Percentiles rank a stretch among this genome's conserved stretches.
phyloP scores from a whole-genome alignment of 2,888 invertebrate genomes.

The Cecidostiba fungosa region DNA sequence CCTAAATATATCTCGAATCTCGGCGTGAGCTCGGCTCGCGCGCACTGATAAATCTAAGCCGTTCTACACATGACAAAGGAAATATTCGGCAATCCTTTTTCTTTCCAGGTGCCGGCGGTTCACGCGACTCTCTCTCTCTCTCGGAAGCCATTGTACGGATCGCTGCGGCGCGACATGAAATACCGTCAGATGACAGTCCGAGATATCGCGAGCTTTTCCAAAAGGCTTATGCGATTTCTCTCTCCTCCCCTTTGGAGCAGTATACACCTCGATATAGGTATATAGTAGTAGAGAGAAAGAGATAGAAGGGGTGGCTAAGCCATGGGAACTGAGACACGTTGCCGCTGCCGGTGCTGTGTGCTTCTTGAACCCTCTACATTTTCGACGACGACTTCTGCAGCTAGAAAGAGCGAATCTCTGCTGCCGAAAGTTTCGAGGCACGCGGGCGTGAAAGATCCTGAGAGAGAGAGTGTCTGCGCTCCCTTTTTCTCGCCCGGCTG shows the following conservation, averaged over 20 bases:
- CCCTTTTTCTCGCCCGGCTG: background rate
- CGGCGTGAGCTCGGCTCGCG: constrained; percentile 28
- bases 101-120: constrained; percentile 36
- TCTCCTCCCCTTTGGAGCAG: background rate
- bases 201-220: constrained; percentile 60
- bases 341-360: constrained; percentile 16
- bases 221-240: constrained; percentile 60
- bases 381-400: constrained; percentile 19
- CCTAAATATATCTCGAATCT: constrained; percentile 56
- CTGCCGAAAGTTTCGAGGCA: constrained; percentile 52
- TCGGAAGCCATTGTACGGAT: constrained; percentile 39
- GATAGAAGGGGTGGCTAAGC: constrained; percentile 28
- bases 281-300: background rate
- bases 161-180: constrained; percentile 29
- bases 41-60: constrained; percentile 60
- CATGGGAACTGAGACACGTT: constrained; percentile 44
- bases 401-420: constrained; percentile 35
- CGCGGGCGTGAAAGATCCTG: constrained; percentile 60
- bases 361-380: constrained; percentile 33
- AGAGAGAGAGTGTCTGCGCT: constrained; percentile 16
- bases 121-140: background rate
- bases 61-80: constrained; percentile 49
- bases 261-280: constrained; percentile 1
- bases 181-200: constrained; percentile 57
- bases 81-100: constrained; percentile 59